A percentile compares a stretch with the other conserved stretches of the same genome.
phyloP scores from a whole-genome alignment of 2,888 invertebrate species.

The Ctenicera cuprea region DNA sequence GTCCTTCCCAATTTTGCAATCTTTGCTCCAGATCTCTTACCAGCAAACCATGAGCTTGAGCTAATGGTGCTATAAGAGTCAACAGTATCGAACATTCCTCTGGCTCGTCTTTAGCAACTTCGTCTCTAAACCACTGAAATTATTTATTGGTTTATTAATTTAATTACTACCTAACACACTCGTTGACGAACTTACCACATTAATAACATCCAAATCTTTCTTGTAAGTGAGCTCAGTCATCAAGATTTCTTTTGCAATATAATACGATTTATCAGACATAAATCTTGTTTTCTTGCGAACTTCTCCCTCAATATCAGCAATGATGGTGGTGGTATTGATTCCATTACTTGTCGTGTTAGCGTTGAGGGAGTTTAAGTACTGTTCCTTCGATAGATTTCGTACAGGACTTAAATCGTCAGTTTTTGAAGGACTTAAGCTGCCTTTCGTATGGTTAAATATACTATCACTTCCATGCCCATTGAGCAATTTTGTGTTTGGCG shows the following conservation, averaged over 20 bases:
- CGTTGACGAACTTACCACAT: slow-evolving; percentile 80
- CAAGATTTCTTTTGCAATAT: slow-evolving; percentile 92
- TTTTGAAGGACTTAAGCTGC: slow-evolving; percentile 58
- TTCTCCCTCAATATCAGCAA: slow-evolving; percentile 71
- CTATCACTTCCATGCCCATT: slow-evolving; percentile 63
- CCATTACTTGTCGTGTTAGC: slow-evolving; percentile 65
- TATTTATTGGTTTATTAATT: slow-evolving; percentile 29
- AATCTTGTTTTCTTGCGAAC: slow-evolving; percentile 68
- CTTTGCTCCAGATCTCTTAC: slow-evolving; percentile 87
- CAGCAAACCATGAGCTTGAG: slow-evolving; percentile 87
- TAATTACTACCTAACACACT: not conserved
- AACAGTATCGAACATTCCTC: slow-evolving; percentile 78
- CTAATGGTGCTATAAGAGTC: slow-evolving; percentile 81
- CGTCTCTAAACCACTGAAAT: slow-evolving; percentile 84
- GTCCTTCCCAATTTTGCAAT: slow-evolving; percentile 84
- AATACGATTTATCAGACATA: slow-evolving; percentile 81
- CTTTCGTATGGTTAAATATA: slow-evolving; percentile 68
- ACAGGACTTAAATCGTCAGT: slow-evolving; percentile 62
- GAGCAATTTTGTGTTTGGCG: slow-evolving; percentile 69
- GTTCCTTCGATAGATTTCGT: slow-evolving; percentile 67
- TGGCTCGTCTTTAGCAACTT: slow-evolving; percentile 75
- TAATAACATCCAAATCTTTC: slow-evolving; percentile 94
- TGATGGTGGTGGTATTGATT: slow-evolving; percentile 68
- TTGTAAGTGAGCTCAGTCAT: slow-evolving; percentile 98
- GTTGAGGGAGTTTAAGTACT: slow-evolving; percentile 70